A percentile compares a stretch with the other conserved stretches of the same genome.
phyloP scores from a whole-genome alignment of 2,797 vertebrate genomes.

The Anas bernieri region DNA sequence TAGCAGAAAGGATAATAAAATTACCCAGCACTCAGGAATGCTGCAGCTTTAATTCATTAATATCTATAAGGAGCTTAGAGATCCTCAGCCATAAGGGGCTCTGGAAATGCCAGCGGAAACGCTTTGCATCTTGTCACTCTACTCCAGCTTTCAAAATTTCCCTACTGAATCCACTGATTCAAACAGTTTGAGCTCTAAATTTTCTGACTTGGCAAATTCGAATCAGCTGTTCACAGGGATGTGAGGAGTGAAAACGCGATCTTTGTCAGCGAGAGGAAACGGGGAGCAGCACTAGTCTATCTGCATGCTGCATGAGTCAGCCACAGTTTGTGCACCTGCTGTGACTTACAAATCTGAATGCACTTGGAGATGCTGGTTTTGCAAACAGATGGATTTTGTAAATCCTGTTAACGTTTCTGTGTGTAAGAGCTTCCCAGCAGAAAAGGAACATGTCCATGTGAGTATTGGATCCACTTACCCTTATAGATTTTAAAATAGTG shows the following conservation, averaged over 20 bases:
- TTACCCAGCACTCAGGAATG: constrained; percentile 30
- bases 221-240: neutral
- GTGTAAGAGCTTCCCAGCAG: constrained; percentile 44
- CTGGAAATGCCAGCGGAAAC: neutral
- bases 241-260: neutral
- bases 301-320: constrained; percentile 3
- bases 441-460: constrained; percentile 37
- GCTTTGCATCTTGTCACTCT: neutral
- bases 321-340: constrained; percentile 47
- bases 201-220: neutral
- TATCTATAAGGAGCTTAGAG: constrained; percentile 38
- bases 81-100: neutral
- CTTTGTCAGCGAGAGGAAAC: neutral
- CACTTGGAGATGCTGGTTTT: constrained; percentile 16
- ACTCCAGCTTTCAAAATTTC: neutral
- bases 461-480: constrained; percentile 49
- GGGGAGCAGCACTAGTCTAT: neutral
- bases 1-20: constrained; percentile 45
- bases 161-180: neutral
- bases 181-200: neutral
- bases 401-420: constrained; percentile 40
- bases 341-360: constrained; percentile 25
- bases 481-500: constrained; percentile 19
- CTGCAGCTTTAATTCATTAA: constrained; percentile 51
- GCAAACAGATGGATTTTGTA: constrained; percentile 64